These are phyloP conservation scores for Argyra leucocephala DNA, from an alignment of 2,888 invertebrate genomes.

Conservation along the genomic window DNA sequence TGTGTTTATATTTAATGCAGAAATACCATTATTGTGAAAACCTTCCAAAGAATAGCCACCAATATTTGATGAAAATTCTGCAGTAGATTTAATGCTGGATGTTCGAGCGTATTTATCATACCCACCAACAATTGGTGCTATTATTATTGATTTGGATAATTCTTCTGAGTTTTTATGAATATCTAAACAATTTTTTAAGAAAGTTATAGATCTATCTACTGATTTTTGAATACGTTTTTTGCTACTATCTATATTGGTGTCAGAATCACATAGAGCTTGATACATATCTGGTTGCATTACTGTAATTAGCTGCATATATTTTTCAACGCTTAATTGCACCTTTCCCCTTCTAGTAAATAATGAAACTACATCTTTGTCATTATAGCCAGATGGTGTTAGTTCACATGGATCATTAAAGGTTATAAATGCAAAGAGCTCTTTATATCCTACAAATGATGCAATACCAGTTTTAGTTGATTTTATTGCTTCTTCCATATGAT, in stretches of 20 bases:
- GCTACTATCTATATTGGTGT: conserved; percentile 48
- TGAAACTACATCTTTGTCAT: conserved; percentile 60
- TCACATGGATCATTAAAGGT: conserved; percentile 54
- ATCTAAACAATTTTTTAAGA: conserved; percentile 60
- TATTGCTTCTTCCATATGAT: conserved; percentile 56
- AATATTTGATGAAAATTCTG: conserved; percentile 47
- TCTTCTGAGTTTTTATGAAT: conserved; percentile 51
- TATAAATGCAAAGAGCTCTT: conserved; percentile 45
- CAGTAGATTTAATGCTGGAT: conserved; percentile 52
- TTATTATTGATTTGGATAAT: conserved; percentile 42
- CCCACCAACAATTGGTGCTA: conserved; percentile 54
- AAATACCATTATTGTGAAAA: conserved; percentile 62
- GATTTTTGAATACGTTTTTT: conserved; percentile 64
- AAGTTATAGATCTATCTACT: conserved; percentile 55
- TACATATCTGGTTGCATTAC: conserved; percentile 71
- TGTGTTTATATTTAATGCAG: conserved; percentile 45
- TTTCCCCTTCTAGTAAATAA: conserved; percentile 74
- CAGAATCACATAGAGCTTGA: conserved; percentile 66
- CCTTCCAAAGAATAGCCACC: conserved; percentile 74
- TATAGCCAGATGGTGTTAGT: conserved; percentile 57
- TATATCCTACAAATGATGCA: conserved; percentile 58
- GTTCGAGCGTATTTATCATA: conserved; percentile 55
- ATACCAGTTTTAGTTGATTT: conserved; percentile 55
- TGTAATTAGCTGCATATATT: conserved; percentile 70
- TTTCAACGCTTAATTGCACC: conserved; percentile 52